Base-by-base conservation (phyloP, 2,797 vertebrate species). In the Syndactyla subalaris region DNA sequence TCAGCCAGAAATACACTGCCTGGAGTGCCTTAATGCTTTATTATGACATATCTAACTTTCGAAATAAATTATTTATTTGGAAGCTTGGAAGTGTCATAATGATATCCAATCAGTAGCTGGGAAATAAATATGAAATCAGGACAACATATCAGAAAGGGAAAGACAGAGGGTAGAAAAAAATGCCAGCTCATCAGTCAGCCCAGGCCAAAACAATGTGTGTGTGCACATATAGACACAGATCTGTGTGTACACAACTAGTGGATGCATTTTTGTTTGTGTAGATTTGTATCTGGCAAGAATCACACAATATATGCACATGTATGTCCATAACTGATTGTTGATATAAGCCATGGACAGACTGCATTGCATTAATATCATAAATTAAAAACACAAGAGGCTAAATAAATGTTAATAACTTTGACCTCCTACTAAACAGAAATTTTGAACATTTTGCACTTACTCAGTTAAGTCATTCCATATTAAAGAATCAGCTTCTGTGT, bases 61-160 rank as follows among this genome's bases (percentile, higher is more conserved):
- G 95, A 95, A 97, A 97, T 97, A 97, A 97, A 97, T 97, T 68
- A 98, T 97, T 97, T 95, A 97, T 97, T 97, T 96, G 97, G 89
- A 97, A 96, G 90, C 89, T 94, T 96, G 74, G 68, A 91, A 82
- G 66, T 95, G 75, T 95, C 95, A 92, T 95, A 96, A 95, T 72
- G 95, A 85, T 87, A 94, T 82, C 95, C 95, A 98, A 97, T 96
- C 95, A 97, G 89, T 94, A 97, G 97, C 97, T 97, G 97, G 91
- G 91, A 94, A 97, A 97, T 96, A 96, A 93, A 97, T 97, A 83
- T 88, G 95, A 97, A 97, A 97, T 96, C 83, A 90, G 88, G 45
- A 66, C 39, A 81, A 54, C 62, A 88, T 14, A 85, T 45, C 38
- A 84, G 66, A 95, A 82, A 68, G 27, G 62, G 36, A 81, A 79